phyloP scores from a whole-genome alignment of 2,888 invertebrate genomes.

The Eristalis arbustorum region DNA sequence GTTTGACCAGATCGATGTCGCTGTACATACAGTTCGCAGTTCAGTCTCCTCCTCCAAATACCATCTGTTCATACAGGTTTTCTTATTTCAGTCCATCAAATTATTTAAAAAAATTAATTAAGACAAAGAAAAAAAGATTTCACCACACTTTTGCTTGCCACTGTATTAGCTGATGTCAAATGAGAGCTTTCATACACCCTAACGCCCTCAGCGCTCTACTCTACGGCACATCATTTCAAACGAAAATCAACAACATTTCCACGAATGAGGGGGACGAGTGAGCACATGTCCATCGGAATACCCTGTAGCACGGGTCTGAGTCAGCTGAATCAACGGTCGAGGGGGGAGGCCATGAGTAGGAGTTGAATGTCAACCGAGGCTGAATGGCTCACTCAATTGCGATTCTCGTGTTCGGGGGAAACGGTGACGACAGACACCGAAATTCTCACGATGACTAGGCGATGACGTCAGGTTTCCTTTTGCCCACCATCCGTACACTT shows the following conservation, averaged over 20 bases:
- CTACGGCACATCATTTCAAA: neutral
- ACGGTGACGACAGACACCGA: slow-evolving; percentile 33
- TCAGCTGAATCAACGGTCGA: slow-evolving; percentile 27
- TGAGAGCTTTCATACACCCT: neutral
- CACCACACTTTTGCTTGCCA: neutral
- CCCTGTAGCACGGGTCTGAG: slow-evolving; percentile 14
- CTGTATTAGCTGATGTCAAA: neutral
- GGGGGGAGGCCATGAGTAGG: neutral
- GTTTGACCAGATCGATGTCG: too few species aligned
- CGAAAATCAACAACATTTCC: slow-evolving; percentile 20
- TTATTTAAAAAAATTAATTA: too few species aligned
- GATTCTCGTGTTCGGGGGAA: neutral
- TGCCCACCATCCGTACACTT: neutral
- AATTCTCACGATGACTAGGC: slow-evolving; percentile 50
- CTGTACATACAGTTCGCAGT: too few species aligned
- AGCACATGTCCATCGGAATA: slow-evolving; percentile 27
- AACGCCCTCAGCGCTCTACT: neutral
- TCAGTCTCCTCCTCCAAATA: too few species aligned
- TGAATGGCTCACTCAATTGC: slow-evolving; percentile 3
- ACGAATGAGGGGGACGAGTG: neutral
- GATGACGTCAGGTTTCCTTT: slow-evolving; percentile 32
- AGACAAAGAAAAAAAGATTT: too few species aligned
- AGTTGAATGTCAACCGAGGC: neutral
- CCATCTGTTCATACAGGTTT: too few species aligned
- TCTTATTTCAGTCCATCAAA: too few species aligned